Percentiles rank a stretch among this genome's conserved stretches.
phyloP scores from a whole-genome alignment of 2,113 vertebrate species.

The Oenanthe oenanthe region DNA sequence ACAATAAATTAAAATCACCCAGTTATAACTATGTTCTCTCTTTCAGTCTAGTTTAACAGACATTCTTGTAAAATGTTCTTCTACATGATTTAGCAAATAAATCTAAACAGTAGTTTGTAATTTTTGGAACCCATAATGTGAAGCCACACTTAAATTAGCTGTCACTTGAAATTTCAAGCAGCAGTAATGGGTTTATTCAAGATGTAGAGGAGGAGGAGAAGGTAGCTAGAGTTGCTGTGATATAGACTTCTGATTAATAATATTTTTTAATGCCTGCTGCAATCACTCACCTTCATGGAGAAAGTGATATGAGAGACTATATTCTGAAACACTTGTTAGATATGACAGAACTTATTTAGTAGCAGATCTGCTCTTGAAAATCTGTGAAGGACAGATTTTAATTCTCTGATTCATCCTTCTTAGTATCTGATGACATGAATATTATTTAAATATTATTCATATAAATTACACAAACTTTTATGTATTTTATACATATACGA shows the following conservation, averaged over 20 bases:
- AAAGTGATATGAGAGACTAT: neutral
- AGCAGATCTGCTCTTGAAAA: neutral
- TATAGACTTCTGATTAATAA: neutral
- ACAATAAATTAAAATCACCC: neutral
- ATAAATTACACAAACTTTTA: neutral
- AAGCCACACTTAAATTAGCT: slow-evolving; percentile 38
- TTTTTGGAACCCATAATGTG: neutral
- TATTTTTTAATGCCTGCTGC: neutral
- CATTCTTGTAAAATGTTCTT: neutral
- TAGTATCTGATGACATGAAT: neutral
- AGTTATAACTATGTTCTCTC: neutral
- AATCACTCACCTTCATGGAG: neutral
- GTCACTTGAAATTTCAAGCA: slow-evolving; percentile 33
- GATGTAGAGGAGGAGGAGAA: neutral
- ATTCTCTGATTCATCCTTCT: neutral
- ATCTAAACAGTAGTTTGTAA: neutral
- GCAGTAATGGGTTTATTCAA: neutral
- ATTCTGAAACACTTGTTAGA: neutral
- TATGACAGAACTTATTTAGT: neutral
- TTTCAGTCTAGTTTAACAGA: neutral
- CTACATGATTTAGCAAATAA: neutral
- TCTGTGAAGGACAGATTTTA: slow-evolving; percentile 20
- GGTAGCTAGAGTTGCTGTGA: neutral
- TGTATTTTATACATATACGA: neutral
- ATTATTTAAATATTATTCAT: neutral